phyloP scores from a whole-genome alignment of 1,140 invertebrate genomes.

The Euglossa dilemma region DNA sequence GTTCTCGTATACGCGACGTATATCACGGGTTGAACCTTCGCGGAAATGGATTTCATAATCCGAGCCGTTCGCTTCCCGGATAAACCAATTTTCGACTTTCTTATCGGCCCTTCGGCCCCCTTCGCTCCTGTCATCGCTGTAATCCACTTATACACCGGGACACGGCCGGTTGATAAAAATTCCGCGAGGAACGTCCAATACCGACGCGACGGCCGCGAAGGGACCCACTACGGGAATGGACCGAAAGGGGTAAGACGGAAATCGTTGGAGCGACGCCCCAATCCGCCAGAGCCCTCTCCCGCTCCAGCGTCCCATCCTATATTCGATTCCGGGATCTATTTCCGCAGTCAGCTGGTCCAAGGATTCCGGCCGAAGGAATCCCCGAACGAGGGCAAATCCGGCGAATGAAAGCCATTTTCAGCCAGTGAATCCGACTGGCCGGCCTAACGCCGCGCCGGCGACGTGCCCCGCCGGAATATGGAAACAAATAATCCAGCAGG shows the following conservation, averaged over 20 bases:
- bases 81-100: not conserved
- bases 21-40: too few relatives aligned
- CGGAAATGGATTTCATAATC: not conserved
- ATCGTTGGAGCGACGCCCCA: constrained; percentile 18
- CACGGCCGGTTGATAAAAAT: not conserved
- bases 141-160: not conserved
- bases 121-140: not conserved
- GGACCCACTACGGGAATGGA: not conserved
- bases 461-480: constrained; percentile 18
- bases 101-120: not conserved
- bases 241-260: constrained; percentile 17
- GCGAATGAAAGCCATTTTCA: constrained; percentile 52
- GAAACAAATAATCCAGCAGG: constrained; percentile 47
- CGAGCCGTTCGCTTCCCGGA: not conserved
- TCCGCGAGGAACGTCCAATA: not conserved
- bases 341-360: constrained; percentile 40
- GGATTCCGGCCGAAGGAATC: constrained; percentile 29
- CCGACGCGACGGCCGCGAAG: not conserved
- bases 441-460: constrained; percentile 19
- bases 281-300: not conserved
- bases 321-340: constrained; percentile 36
- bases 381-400: constrained; percentile 7
- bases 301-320: not conserved
- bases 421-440: constrained; percentile 21
- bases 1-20: too few relatives aligned